phyloP scores from a whole-genome alignment of 1,140 invertebrate species.

The Daktulosphaira vitifoliae region DNA sequence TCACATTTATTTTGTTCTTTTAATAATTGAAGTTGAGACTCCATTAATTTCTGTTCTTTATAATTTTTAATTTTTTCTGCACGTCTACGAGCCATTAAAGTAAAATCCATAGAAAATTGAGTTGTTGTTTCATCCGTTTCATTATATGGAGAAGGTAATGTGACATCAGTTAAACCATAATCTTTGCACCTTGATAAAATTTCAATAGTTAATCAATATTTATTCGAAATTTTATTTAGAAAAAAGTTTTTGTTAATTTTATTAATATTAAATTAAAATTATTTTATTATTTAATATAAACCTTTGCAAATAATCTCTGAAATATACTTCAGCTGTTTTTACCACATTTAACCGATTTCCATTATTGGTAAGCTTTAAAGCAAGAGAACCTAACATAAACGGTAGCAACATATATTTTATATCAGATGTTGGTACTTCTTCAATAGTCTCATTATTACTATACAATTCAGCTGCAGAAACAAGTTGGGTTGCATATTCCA shows the following conservation, averaged over 20 bases:
- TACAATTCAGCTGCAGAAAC: slow-evolving; percentile 74
- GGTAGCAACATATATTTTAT: slow-evolving; percentile 77
- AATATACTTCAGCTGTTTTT: slow-evolving; percentile 69
- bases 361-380: slow-evolving; percentile 54
- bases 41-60: slow-evolving; percentile 68
- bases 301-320: slow-evolving; percentile 71
- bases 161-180: slow-evolving; percentile 61
- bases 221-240: no score
- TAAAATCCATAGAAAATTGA: slow-evolving; percentile 36
- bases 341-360: slow-evolving; percentile 58
- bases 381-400: slow-evolving; percentile 67
- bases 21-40: slow-evolving; percentile 57
- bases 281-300: no score
- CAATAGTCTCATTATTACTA: slow-evolving; percentile 75
- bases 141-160: slow-evolving; percentile 45
- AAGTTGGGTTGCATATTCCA: slow-evolving; percentile 67
- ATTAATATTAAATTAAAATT: no score
- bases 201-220: no score
- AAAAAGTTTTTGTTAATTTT: no score
- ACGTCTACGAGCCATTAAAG: slow-evolving; percentile 44
- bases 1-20: slow-evolving; percentile 48
- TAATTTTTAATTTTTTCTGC: slow-evolving; percentile 71
- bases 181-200: slow-evolving; percentile 59
- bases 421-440: slow-evolving; percentile 76
- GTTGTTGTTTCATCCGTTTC: slow-evolving; percentile 33